Conservation (phyloP, 2,888 invertebrate genomes). For the Orthosia cruda region DNA sequence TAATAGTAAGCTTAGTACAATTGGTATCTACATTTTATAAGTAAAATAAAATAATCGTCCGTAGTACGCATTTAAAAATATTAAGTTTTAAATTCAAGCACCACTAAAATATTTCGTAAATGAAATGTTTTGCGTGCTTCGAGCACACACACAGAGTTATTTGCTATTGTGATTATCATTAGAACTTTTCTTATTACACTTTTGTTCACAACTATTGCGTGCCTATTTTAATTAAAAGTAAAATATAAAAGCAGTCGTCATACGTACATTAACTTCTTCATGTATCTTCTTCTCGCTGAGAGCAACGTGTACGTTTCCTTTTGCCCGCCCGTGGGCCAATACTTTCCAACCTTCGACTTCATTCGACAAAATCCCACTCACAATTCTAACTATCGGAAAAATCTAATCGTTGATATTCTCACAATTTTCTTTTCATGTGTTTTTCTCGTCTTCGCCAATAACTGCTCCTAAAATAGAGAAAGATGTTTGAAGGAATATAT, state of each 20-base stretch:
- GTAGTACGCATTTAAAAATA: background rate
- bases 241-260: constrained; percentile 50
- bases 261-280: constrained; percentile 94
- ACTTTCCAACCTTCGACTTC: constrained; percentile 92
- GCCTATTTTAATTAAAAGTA: constrained; percentile 11
- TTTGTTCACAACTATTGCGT: constrained; percentile 5
- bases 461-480: constrained; percentile 85
- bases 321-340: constrained; percentile 91
- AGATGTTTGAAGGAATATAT: constrained; percentile 82
- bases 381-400: constrained; percentile 67
- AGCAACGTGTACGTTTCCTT: constrained; percentile 93
- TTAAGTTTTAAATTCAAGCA: constrained; percentile 7
- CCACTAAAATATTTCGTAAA: background rate
- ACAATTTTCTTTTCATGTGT: constrained; percentile 68
- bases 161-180: constrained; percentile 11
- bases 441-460: constrained; percentile 64
- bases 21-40: background rate
- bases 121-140: background rate
- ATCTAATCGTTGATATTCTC: constrained; percentile 57
- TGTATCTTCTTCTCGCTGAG: constrained; percentile 92
- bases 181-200: constrained; percentile 1
- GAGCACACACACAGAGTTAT: background rate
- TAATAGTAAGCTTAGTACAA: background rate
- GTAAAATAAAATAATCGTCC: background rate
- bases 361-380: constrained; percentile 81